Evolutionary conservation across 2,113 vertebrate genomes (phyloP).

Genomic region (Mystacornis crossleyi): DNA sequence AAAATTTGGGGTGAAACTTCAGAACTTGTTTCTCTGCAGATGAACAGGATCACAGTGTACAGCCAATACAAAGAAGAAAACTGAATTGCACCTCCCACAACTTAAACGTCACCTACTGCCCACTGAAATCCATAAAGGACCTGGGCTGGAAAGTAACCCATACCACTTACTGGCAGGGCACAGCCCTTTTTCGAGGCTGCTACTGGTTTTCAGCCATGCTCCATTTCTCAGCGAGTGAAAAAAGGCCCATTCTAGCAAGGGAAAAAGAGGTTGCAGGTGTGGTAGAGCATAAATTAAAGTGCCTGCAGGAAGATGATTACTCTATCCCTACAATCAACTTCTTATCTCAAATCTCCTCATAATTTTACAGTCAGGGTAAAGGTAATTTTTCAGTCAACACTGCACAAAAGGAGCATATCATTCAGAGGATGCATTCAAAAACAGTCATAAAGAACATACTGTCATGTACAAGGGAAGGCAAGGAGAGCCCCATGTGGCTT

Average conservation of each 20-base stretch:
- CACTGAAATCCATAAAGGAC: not conserved
- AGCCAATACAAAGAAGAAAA: not conserved
- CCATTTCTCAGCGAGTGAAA: not conserved
- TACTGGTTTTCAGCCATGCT: not conserved
- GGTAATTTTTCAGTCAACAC: not conserved
- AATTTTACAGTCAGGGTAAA: not conserved
- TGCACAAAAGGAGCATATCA: fast-evolving
- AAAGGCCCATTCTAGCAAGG: not conserved
- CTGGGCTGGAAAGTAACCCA: not conserved
- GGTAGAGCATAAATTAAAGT: not conserved
- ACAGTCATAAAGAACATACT: not conserved
- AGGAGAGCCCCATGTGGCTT: not conserved
- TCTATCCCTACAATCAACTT: not conserved
- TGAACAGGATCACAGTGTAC: not conserved
- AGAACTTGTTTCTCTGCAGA: not conserved
- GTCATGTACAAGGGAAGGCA: not conserved
- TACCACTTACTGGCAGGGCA: not conserved
- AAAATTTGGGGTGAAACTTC: not conserved
- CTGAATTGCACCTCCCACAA: fast-evolving
- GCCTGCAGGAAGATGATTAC: not conserved
- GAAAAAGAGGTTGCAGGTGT: not conserved
- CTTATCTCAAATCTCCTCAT: not conserved
- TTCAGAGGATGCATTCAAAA: not conserved
- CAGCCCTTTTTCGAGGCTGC: not conserved
- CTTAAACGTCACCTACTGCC: not conserved